Evolutionary conservation across 2,888 invertebrate species (phyloP), one percentile per base, ranked within the genome.

Genomic region (Seladonia tumulorum): DNA sequence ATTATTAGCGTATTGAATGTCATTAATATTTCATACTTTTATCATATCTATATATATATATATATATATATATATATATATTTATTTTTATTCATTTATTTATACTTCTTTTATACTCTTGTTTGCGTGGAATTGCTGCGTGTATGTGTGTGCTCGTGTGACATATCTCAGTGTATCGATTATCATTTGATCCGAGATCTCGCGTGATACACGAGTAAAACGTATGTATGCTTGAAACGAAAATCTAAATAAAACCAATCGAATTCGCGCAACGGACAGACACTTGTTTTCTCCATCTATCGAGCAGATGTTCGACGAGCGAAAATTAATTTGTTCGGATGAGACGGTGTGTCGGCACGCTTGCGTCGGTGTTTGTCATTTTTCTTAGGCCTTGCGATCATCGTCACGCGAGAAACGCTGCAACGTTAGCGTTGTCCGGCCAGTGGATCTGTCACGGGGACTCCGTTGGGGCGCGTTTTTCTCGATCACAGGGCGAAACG

Each of bases 1-100:
- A 90, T 88, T 90, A 91, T 87, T 89, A 90, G 90, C 86, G 72
- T 91, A 89, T 89, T 89, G 88, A 90, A 87, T 87, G 66, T 82
- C 82, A 83, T 87, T 87, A 89, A 87, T 90, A 81, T 87, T 83
- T 87, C 70, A 76, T 86, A 83, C 80, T 84, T 86, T 72, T 85
- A 76, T 82, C 53, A 71, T 88, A 80, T 84, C 25, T 72, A 71
- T 66, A 25, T 63, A 18, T 63, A 25, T 60, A 5, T 60, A 25
- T 60, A 25, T 60, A 25, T 14, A 4, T 53, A 57, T 53, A 2
- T 53, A 53, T 53, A 0, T 22, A 53, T 53, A 2, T 22, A 60
- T 60, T 14, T 22, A 7, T n/a, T 22, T 53, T 57, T n/a, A n/a
- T n/a, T 57, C 2, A 63, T 63, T 16, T 88, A 84, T 84, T 71